Evolutionary conservation across 2,797 vertebrate genomes (phyloP), one percentile per base, ranked within the genome.

Genomic region (Coranthus polyacanthus): DNA sequence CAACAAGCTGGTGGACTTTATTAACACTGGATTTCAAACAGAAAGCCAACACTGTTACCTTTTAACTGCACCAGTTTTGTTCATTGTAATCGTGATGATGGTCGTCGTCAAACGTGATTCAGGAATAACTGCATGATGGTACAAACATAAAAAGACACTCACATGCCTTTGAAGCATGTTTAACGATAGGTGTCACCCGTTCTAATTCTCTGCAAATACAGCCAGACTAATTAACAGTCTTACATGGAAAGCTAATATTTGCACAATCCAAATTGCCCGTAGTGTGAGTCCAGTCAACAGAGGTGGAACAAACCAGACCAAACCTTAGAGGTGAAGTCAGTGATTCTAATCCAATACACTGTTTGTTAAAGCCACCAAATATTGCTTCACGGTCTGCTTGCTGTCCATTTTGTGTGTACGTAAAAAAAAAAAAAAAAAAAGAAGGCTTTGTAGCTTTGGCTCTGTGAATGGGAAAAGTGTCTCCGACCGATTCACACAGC

Each of bases 161-260:
- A 34, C 44, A 21, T 0, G 13, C 5, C 16, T 44, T 46, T 29
- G 44, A 81, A 20, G 55, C 70, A 46, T 72, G 70, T 41, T 81
- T 62, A 75, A 64, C 63, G 60, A 68, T 38, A 53, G 26, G 17
- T 47, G 37, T 57, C 65, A 80, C 67, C 72, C 70, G 79, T 68
- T 60, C 54, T 67, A 72, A 74, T 59, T 52, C 34, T 41, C 29
- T 58, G 61, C 78, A 83, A 90, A 90, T 67, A 75, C 45, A 34
- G 54, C n/a, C 22, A 22, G 37, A 75, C 82, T 87, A 88, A 91
- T 87, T 86, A 88, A 89, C 82, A 69, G 74, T 79, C 75, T 90
- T 74, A 85, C 83, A 67, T 82, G 56, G 50, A 80, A 82, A 87
- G 78, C 75, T 85, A 71, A 91, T 86, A 83, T 92, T 91, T 89